Percentiles rank a stretch among this genome's conserved stretches.
Evolutionary conservation across 2,113 vertebrate species (phyloP).

Genomic region (Bubo bubo): DNA sequence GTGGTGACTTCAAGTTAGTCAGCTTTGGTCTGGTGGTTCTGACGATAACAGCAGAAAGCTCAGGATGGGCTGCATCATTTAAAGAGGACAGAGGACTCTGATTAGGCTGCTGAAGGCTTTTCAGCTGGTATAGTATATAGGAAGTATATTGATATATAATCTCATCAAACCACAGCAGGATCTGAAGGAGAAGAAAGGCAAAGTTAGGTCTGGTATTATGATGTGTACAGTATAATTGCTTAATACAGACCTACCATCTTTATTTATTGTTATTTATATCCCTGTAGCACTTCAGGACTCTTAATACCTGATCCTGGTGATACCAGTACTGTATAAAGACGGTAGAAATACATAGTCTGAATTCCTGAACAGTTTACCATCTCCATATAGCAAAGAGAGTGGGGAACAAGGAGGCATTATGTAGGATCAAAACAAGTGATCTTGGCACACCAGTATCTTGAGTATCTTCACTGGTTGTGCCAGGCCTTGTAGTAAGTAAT

Average conservation of each 20-base stretch:
- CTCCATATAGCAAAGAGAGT: not conserved
- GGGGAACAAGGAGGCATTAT: not conserved
- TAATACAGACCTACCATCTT: not conserved
- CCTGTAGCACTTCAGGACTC: not conserved
- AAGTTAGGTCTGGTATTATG: not conserved
- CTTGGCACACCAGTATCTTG: not conserved
- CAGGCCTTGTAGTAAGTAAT: not conserved
- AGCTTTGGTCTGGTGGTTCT: not conserved
- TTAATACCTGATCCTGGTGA: not conserved
- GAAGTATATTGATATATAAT: not conserved
- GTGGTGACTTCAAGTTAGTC: not conserved
- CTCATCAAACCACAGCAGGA: not conserved
- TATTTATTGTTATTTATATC: not conserved
- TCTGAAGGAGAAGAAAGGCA: not conserved
- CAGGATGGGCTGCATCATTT: not conserved
- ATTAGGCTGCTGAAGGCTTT: not conserved
- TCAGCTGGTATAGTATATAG: not conserved
- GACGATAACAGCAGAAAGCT: not conserved
- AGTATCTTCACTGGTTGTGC: not conserved
- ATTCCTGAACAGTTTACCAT: not conserved
- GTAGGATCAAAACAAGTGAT: not conserved
- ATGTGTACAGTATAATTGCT: not conserved
- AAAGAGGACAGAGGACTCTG: not conserved
- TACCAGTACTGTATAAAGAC: not conserved
- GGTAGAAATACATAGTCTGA: not conserved